These are phyloP conservation scores for Martes flavigula DNA, from an alignment of 2,797 vertebrate species.

Conservation along the genomic window DNA sequence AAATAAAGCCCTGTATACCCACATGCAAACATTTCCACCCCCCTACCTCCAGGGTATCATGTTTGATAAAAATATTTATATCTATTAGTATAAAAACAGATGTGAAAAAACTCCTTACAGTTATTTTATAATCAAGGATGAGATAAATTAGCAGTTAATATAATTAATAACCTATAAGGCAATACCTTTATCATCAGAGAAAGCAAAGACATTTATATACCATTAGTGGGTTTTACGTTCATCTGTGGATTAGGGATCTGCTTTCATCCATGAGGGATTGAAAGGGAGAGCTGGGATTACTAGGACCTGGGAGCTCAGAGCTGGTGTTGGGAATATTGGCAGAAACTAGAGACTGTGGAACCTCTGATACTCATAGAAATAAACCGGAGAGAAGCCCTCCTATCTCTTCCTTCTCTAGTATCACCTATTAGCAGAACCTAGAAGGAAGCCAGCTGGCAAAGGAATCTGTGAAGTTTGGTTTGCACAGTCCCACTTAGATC, in stretches of 20 bases:
- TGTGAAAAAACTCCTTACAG: not conserved
- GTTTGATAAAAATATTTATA: not conserved
- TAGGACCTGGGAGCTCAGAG: not conserved
- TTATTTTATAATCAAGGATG: conserved; percentile 18
- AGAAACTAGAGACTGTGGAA: not conserved
- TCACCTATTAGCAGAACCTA: not conserved
- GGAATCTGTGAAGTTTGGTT: not conserved
- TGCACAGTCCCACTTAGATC: not conserved
- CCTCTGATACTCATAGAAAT: not conserved
- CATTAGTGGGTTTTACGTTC: not conserved
- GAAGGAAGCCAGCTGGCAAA: not conserved
- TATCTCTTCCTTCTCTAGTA: not conserved
- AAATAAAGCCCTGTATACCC: not conserved
- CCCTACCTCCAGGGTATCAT: not conserved
- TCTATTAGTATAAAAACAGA: not conserved
- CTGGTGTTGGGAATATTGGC: not conserved
- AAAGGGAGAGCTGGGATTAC: not conserved
- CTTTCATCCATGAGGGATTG: not conserved
- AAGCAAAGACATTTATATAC: not conserved
- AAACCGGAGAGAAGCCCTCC: not conserved
- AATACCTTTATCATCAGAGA: not conserved
- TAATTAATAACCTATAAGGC: not conserved
- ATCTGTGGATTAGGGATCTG: not conserved
- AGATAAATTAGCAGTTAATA: not conserved
- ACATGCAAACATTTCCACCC: not conserved